These are phyloP conservation scores for Acanthosepion lycidas DNA, from an alignment of 2,888 invertebrate genomes.

Conservation along the genomic window DNA sequence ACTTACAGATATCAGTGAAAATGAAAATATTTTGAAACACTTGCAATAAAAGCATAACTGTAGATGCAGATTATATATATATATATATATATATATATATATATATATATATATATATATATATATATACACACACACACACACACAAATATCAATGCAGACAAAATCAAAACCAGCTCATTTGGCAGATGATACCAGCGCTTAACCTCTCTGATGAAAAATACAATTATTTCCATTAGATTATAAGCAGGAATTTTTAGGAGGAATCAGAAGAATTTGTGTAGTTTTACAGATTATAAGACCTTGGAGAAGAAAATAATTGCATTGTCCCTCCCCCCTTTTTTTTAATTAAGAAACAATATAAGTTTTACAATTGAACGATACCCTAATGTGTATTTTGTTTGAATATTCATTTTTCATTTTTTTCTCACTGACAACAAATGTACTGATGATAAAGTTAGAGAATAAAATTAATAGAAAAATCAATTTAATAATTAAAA, in stretches of 20 bases:
- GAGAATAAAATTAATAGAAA: too few species aligned
- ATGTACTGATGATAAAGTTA: too few species aligned
- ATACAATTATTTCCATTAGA: background rate
- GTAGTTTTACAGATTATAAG: background rate
- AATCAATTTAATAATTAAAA: too few species aligned
- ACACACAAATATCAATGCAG: background rate
- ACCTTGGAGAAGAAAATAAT: background rate
- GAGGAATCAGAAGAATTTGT: background rate
- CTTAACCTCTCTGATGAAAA: background rate
- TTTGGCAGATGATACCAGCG: background rate
- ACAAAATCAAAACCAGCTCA: background rate
- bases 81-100: too few species aligned
- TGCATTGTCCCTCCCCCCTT: background rate
- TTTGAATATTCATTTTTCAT: too few species aligned
- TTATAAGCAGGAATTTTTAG: background rate
- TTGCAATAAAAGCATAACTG: background rate
- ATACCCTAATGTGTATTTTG: too few species aligned
- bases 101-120: too few species aligned
- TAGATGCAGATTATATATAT: background rate
- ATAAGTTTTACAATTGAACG: too few species aligned
- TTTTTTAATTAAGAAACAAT: too few species aligned
- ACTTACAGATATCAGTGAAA: background rate
- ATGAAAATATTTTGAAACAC: background rate
- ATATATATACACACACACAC: background rate
- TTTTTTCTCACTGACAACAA: too few species aligned